Percentiles rank a stretch among this genome's conserved stretches.
Evolutionary conservation across 1,140 invertebrate genomes (phyloP).

Genomic region (Parasteatoda tepidariorum): DNA sequence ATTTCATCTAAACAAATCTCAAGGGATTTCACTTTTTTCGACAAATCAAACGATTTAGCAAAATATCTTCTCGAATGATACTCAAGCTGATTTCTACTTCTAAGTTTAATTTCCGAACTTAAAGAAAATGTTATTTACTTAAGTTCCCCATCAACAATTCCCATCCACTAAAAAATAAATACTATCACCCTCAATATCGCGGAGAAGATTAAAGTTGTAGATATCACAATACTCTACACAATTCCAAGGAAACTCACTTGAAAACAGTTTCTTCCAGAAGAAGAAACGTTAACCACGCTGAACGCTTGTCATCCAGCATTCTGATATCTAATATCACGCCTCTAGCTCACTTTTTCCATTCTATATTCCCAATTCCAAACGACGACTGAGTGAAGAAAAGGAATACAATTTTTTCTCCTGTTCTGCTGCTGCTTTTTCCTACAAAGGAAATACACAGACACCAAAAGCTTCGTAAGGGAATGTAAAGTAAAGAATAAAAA

Average conservation of each 20-base stretch:
- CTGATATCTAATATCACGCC: not conserved
- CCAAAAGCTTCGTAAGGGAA: not conserved
- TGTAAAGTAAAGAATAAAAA: not conserved
- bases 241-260: not conserved
- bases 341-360: not conserved
- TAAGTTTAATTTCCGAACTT: no score
- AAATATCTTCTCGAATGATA: no score
- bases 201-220: not conserved
- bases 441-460: not conserved
- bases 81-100: no score
- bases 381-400: not conserved
- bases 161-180: not conserved
- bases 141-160: no score
- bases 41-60: no score
- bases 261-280: not conserved
- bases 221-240: not conserved
- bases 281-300: not conserved
- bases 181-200: not conserved
- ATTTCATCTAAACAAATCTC: no score
- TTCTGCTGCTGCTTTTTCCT: not conserved
- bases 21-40: no score
- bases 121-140: no score
- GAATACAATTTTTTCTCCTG: not conserved
- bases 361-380: not conserved
- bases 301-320: conserved; percentile 1